Base-by-base conservation (phyloP, 2,797 vertebrate species). In the Sebastiscus albofasciatus region DNA sequence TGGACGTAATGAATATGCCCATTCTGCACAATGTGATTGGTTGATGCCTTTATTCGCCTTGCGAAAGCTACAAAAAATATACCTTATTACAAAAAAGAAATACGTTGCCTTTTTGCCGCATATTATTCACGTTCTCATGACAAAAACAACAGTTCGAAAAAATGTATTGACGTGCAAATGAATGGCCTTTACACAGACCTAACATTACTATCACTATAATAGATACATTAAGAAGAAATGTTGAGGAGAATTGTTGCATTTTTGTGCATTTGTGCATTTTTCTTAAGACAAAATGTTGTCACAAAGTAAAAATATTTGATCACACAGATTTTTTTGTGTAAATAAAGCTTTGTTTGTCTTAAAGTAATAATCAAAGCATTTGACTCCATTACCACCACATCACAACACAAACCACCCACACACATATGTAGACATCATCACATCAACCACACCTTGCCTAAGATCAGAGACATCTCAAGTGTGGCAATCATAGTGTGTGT, bases 391-490 rank as follows among this genome's bases (percentile, higher is more conserved):
- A 8, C 3, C 11, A 24, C 14, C n/a, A 2, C 10, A 24, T 26
- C 27, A 56, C 36, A 39, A 49, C 2, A 26, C 14, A 60, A 69
- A 67, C 9, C 66, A 34, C 6, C 2, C 4, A 5, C 24, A 65
- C 2, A 36, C 13, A 84, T 22, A 56, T 31, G 0, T 13, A 54
- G 65, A 24, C 2, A 14, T 46, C 36, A 29, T 68, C 59, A 64
- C 42, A 31, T 66, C 22, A 46, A 12, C 1, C 9, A 34, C 56
- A 42, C 4, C 34, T 4, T 14, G 1, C 26, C 59, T 59, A 2
- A n/a, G 72, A 81, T 75, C 68, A 60, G 31, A 71, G 26, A 31
- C n/a, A 60, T 56, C 1, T 81, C 10, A 1, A 66, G 67, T 52
- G 72, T 2, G 31, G 33, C 75, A 75, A 24, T 73, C 74, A 60